These are phyloP conservation scores for Condylostylus longicornis DNA, from an alignment of 1,140 invertebrate species.

Conservation along the genomic window DNA sequence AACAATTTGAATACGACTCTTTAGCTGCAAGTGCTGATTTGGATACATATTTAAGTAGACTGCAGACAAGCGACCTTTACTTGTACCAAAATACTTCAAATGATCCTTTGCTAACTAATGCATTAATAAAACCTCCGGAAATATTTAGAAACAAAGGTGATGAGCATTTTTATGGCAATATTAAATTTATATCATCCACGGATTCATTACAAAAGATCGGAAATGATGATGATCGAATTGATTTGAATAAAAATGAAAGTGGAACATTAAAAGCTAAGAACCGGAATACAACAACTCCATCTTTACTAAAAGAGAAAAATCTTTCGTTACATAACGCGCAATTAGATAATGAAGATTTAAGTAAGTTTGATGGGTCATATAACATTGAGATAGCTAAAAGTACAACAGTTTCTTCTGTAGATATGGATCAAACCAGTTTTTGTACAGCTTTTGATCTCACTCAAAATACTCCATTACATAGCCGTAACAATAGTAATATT, in stretches of 20 bases:
- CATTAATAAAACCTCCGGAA: conserved; percentile 29
- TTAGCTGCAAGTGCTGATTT: conserved; percentile 39
- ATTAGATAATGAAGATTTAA: not conserved
- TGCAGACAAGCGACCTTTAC: conserved; percentile 36
- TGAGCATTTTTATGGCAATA: conserved; percentile 29
- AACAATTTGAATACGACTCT: conserved; percentile 42
- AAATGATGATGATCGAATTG: not conserved
- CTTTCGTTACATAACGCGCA: conserved; percentile 5
- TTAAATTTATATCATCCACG: conserved; percentile 28
- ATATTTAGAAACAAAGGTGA: conserved; percentile 26
- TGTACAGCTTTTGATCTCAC: conserved; percentile 3
- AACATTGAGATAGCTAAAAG: not conserved
- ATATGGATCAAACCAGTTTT: not conserved
- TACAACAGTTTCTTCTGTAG: not conserved
- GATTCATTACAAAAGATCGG: conserved; percentile 25
- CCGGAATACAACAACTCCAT: no score
- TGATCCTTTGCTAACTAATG: conserved; percentile 16
- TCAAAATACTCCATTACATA: conserved; percentile 20
- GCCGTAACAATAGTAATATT: conserved; percentile 30
- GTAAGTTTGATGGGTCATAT: not conserved
- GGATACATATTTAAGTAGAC: conserved; percentile 47
- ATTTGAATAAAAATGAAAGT: not conserved
- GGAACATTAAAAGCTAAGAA: no score
- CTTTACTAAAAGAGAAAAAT: conserved; percentile 7
- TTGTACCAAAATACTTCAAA: conserved; percentile 15